Evolutionary conservation across 2,888 invertebrate species (phyloP).

Genomic region (Drosophila stalkeri): DNA sequence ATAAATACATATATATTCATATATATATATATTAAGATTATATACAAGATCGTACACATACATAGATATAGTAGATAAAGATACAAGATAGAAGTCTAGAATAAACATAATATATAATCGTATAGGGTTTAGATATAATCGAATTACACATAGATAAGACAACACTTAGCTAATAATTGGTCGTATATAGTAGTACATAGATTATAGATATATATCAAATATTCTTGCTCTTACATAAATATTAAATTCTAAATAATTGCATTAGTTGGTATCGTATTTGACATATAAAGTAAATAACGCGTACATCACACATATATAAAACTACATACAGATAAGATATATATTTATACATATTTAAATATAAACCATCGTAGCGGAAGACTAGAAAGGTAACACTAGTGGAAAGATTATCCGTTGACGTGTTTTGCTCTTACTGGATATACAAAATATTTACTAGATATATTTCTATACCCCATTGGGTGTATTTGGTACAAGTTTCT

Average conservation of each 20-base stretch:
- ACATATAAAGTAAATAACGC: slow-evolving; percentile 66
- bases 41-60: slow-evolving; percentile 53
- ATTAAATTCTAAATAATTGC: slow-evolving; percentile 70
- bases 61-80: slow-evolving; percentile 19
- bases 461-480: slow-evolving; percentile 1
- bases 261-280: slow-evolving; percentile 67
- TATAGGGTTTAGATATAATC: slow-evolving; percentile 21
- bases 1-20: slow-evolving; percentile 1
- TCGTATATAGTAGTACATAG: slow-evolving; percentile 41
- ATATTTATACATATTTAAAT: slow-evolving; percentile 16
- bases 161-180: slow-evolving; percentile 72
- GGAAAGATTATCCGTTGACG: slow-evolving; percentile 73
- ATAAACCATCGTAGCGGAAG: slow-evolving; percentile 69
- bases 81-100: slow-evolving; percentile 29
- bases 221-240: slow-evolving; percentile 38
- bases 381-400: slow-evolving; percentile 79
- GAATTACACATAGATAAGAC: slow-evolving; percentile 40
- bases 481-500: slow-evolving; percentile 30
- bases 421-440: slow-evolving; percentile 45
- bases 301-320: slow-evolving; percentile 70
- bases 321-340: slow-evolving; percentile 43
- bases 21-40: slow-evolving; percentile 34
- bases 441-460: slow-evolving; percentile 15
- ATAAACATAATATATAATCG: slow-evolving; percentile 28
- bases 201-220: slow-evolving; percentile 7